Evolutionary conservation across 2,888 invertebrate species (phyloP).

Genomic region (Apodemia duryi): DNA sequence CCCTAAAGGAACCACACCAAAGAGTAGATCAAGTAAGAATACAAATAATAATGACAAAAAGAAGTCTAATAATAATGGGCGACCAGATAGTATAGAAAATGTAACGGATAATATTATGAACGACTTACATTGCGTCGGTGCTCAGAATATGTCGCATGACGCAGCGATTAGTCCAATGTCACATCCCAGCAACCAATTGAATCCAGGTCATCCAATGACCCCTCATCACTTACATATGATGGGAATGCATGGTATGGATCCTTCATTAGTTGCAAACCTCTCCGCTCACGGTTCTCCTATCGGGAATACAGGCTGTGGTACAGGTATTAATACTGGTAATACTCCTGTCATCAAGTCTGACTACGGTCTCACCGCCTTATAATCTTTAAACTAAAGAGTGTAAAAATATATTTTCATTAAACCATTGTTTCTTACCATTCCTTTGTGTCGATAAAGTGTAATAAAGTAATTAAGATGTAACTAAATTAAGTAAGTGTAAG

Average conservation of each 20-base stretch:
- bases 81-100: slow-evolving; percentile 83
- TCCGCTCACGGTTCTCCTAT: slow-evolving; percentile 78
- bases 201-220: slow-evolving; percentile 77
- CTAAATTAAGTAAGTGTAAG: slow-evolving; percentile 59
- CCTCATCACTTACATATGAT: slow-evolving; percentile 72
- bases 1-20: slow-evolving; percentile 80
- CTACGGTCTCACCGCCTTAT: slow-evolving; percentile 90
- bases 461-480: slow-evolving; percentile 63
- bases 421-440: slow-evolving; percentile 71
- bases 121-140: slow-evolving; percentile 79
- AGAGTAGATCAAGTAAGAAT: slow-evolving; percentile 82
- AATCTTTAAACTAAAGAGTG: slow-evolving; percentile 57
- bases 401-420: slow-evolving; percentile 73
- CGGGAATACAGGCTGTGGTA: slow-evolving; percentile 69
- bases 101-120: slow-evolving; percentile 81
- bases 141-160: slow-evolving; percentile 67
- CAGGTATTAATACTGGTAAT: slow-evolving; percentile 56
- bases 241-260: slow-evolving; percentile 71
- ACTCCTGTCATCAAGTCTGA: slow-evolving; percentile 89
- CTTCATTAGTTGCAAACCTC: slow-evolving; percentile 69
- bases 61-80: slow-evolving; percentile 73
- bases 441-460: slow-evolving; percentile 70
- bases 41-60: slow-evolving; percentile 77
- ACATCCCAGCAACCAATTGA: slow-evolving; percentile 66
- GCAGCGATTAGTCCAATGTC: slow-evolving; percentile 75